Evolutionary conservation across 2,888 invertebrate species (phyloP), one percentile per base, ranked within the genome.

Genomic region (Cryptus viduatorius): DNA sequence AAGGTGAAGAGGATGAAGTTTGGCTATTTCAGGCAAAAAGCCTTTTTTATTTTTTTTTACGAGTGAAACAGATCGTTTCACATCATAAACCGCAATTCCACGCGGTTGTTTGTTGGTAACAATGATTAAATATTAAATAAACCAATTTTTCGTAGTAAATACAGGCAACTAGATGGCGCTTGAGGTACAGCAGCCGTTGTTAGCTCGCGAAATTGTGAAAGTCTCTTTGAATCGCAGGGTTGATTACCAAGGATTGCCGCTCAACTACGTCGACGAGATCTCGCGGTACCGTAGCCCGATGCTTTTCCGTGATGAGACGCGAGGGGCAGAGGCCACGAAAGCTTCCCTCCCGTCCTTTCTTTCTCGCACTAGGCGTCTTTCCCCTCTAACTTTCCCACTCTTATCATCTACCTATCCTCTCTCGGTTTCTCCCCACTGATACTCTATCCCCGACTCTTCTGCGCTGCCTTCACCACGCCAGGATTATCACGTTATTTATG

Each of bases 401-500:
- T 44, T 67, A 59, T 84, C 69, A 81, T 56, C 86, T 85, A 86
- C 86, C 88, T 82, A 79, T 84, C 86, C 80, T 72, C 77, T 88
- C 88, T 85, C 86, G 86, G 86, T 85, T 48, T 68, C 69, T 71
- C 76, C 12, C 71, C 56, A 44, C 61, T 80, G 71, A 79, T 82
- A 80, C 79, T 65, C 82, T 77, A 72, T 53, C 53, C 68, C 59
- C 67, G 79, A 72, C 80, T 75, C 84, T 64, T 73, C 71, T 48
- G 86, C 86, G 89, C 88, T 87, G 89, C 89, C 88, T 84, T 86
- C 86, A 83, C 88, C 90, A 90, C 89, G 87, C 88, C 88, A 87
- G 92, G 93, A 93, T 93, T 93, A 93, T 93, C 93, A 90, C 90
- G 93, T 93, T 93, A 93, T 93, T 93, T 93, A 93, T 93, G 91